These are phyloP conservation scores for Caenorhabditis macrosperma DNA, from an alignment of 2,888 invertebrate species.

Conservation along the genomic window DNA sequence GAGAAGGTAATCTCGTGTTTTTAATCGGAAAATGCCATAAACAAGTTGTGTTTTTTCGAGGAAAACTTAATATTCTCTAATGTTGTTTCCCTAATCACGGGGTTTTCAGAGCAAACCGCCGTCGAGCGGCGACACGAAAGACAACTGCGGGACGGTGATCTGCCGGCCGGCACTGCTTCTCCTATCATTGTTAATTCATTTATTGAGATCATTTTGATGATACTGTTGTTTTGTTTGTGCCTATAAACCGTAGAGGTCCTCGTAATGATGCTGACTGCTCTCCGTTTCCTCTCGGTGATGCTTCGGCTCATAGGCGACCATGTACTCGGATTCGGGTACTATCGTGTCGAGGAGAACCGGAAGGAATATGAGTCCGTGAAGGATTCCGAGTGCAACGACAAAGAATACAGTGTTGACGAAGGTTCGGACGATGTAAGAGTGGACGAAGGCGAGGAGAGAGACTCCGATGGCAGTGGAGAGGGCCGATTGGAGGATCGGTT, in stretches of 20 bases:
- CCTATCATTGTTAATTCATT: slow-evolving; percentile 1
- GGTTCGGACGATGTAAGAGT: slow-evolving; percentile 77
- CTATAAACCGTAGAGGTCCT: slow-evolving; percentile 41
- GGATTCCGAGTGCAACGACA: slow-evolving; percentile 75
- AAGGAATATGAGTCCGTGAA: slow-evolving; percentile 76
- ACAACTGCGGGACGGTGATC: slow-evolving; percentile 30
- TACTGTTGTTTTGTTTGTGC: not conserved
- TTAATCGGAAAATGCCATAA: not conserved
- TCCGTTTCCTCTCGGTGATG: not conserved
- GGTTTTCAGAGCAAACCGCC: slow-evolving; percentile 30
- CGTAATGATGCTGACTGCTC: slow-evolving; percentile 25
- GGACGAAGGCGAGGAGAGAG: slow-evolving; percentile 71
- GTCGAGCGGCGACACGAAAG: slow-evolving; percentile 24
- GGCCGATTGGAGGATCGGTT: slow-evolving; percentile 77
- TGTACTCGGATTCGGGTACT: slow-evolving; percentile 61
- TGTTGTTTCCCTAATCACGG: not conserved
- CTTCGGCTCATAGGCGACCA: slow-evolving; percentile 57
- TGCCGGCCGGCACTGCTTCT: no score
- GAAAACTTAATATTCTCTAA: not conserved
- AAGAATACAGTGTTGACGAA: slow-evolving; percentile 78
- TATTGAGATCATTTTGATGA: not conserved
- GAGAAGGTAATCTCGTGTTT: slow-evolving; percentile 1
- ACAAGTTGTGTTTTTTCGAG: not conserved
- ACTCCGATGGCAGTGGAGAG: slow-evolving; percentile 76
- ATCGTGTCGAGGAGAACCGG: slow-evolving; percentile 75